Conservation (phyloP, 1,140 invertebrate species). For the Conus betulinus region DNA sequence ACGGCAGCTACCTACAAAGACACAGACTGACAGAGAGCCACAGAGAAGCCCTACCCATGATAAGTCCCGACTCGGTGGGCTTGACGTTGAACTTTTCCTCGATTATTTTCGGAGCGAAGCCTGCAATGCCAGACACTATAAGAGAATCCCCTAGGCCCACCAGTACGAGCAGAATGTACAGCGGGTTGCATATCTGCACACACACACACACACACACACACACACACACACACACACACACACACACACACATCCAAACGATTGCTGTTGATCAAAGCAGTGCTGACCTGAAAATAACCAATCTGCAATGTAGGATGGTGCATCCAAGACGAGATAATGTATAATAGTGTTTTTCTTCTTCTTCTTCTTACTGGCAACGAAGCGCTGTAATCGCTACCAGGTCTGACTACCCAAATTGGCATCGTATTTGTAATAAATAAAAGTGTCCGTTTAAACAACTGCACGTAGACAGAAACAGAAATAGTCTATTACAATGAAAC, state of each 20-base stretch:
- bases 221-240: slow-evolving; percentile 18
- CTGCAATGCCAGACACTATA: slow-evolving; percentile 55
- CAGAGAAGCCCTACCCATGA: slow-evolving; percentile 39
- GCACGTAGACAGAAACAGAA: too few relatives aligned
- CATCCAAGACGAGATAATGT: too few relatives aligned
- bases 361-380: too few relatives aligned
- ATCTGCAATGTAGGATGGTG: too few relatives aligned
- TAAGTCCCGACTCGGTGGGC: slow-evolving; percentile 48
- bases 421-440: too few relatives aligned
- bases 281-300: too few relatives aligned
- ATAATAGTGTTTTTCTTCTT: too few relatives aligned
- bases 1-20: neutral
- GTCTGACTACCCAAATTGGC: too few relatives aligned
- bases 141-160: slow-evolving; percentile 52
- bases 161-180: slow-evolving; percentile 52
- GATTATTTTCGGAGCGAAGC: slow-evolving; percentile 58
- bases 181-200: slow-evolving; percentile 51
- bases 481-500: too few relatives aligned
- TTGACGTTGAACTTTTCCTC: slow-evolving; percentile 54
- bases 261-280: too few relatives aligned
- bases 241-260: slow-evolving; percentile 4
- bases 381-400: too few relatives aligned
- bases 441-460: too few relatives aligned
- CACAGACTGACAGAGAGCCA: slow-evolving; percentile 1
- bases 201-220: slow-evolving; percentile 22